phyloP scores from a whole-genome alignment of 2,888 invertebrate species.

The Ctena decussata region DNA sequence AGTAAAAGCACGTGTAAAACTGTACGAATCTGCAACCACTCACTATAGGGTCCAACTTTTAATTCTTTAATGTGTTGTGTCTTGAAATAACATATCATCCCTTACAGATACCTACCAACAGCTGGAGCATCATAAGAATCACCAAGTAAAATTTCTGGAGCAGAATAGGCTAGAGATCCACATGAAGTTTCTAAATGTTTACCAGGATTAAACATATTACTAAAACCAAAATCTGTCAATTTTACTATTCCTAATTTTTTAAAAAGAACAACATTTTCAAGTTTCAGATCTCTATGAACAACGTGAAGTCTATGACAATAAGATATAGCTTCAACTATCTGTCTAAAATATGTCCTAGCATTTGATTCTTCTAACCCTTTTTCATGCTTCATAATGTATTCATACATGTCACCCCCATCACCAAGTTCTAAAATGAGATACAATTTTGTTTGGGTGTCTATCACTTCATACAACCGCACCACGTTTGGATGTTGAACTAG shows the following conservation, averaged over 20 bases:
- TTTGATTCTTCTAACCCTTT: conserved; percentile 90
- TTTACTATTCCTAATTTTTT: conserved; percentile 98
- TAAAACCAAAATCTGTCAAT: conserved; percentile 98
- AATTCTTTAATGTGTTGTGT: too few species aligned
- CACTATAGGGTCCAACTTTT: too few species aligned
- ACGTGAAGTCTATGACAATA: conserved; percentile 98
- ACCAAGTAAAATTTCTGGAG: conserved; percentile 99
- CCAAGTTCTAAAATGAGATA: conserved; percentile 97
- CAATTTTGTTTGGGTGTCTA: conserved; percentile 98
- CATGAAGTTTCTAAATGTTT: conserved; percentile 99
- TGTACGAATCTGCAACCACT: too few species aligned
- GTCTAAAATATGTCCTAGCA: conserved; percentile 94
- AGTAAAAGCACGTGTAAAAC: too few species aligned
- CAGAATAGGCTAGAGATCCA: conserved; percentile 99
- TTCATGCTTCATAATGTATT: conserved; percentile 99
- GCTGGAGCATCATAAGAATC: conserved; percentile 99
- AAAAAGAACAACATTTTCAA: conserved; percentile 99
- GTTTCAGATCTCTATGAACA: conserved; percentile 97
- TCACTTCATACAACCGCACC: conserved; percentile 99
- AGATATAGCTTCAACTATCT: conserved; percentile 99
- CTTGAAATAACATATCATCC: too few species aligned
- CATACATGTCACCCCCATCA: conserved; percentile 99
- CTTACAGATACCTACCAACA: conserved; percentile 94
- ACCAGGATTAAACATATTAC: conserved; percentile 95
- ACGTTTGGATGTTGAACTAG: conserved; percentile 99